phyloP scores from a whole-genome alignment of 2,888 invertebrate species.

The Eristalinus sepulchralis region DNA sequence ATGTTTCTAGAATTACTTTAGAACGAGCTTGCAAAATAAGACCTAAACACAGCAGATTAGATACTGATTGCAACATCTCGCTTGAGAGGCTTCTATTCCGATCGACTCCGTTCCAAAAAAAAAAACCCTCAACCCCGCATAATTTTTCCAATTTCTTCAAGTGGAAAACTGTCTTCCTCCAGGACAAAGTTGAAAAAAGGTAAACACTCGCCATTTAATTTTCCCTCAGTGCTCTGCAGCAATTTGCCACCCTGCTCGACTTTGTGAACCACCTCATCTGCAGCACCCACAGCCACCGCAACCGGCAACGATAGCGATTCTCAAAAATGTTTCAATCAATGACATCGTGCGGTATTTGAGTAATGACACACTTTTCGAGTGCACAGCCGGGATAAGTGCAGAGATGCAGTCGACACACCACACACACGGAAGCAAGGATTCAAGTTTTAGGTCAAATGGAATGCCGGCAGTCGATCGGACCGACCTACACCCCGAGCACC shows the following conservation, averaged over 20 bases:
- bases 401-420: not conserved
- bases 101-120: too few species aligned
- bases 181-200: not conserved
- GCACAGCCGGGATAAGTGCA: not conserved
- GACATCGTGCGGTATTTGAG: slow-evolving; percentile 14
- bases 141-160: too few species aligned
- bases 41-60: too few species aligned
- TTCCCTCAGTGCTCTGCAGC: not conserved
- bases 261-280: not conserved
- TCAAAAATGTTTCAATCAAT: slow-evolving; percentile 36
- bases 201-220: not conserved
- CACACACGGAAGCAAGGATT: slow-evolving; percentile 15
- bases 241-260: not conserved
- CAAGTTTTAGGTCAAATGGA: slow-evolving; percentile 34
- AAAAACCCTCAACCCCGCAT: too few species aligned
- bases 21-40: too few species aligned
- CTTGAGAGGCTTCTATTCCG: too few species aligned
- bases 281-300: not conserved
- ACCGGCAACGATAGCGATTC: not conserved
- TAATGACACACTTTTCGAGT: slow-evolving; percentile 15
- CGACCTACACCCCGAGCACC: not conserved
- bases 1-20: too few species aligned
- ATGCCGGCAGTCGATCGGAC: not conserved
- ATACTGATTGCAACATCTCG: too few species aligned
- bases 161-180: too few species aligned